A percentile compares a stretch with the other conserved stretches of the same genome.
phyloP scores from a whole-genome alignment of 35 echinoderm and acorn worm genomes.

The Lytechinus pictus region DNA sequence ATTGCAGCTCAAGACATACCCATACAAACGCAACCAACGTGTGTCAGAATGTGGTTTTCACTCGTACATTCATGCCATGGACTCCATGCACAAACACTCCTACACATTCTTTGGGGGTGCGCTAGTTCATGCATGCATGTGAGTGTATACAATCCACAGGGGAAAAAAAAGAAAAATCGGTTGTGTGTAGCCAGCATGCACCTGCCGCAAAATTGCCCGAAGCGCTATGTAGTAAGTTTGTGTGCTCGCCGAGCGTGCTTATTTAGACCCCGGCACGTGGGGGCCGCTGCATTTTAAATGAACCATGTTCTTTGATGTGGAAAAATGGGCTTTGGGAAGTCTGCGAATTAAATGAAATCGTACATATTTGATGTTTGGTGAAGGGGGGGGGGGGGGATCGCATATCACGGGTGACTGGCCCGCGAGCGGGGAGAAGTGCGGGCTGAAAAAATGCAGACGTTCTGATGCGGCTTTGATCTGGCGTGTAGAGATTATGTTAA shows the following conservation, averaged over 20 bases:
- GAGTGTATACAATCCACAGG: too few relatives aligned
- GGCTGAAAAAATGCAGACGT: not conserved
- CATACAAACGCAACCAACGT: not conserved
- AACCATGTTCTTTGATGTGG: constrained; percentile 31
- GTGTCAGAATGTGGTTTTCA: not conserved
- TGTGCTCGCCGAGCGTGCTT: constrained; percentile 27
- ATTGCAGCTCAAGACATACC: not conserved
- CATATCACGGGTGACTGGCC: not conserved
- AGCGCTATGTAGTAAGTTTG: constrained; percentile 36
- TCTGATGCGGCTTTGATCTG: not conserved
- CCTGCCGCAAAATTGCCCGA: not conserved
- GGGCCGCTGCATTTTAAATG: constrained; percentile 40
- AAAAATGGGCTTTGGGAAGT: constrained; percentile 24
- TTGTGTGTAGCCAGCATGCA: constrained; percentile 13
- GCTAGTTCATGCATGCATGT: constrained; percentile 8
- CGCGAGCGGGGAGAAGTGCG: not conserved
- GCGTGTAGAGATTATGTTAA: not conserved
- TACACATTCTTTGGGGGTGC: not conserved
- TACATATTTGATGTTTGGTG: constrained; percentile 4
- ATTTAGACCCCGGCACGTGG: constrained; percentile 27
- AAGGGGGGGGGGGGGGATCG: not conserved
- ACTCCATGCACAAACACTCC: not conserved
- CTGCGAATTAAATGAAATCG: constrained; percentile 18
- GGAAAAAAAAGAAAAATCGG: not conserved
- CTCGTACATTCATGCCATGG: not conserved